These are phyloP conservation scores for Nymphalis urticae DNA, from an alignment of 2,888 invertebrate species.

Conservation along the genomic window DNA sequence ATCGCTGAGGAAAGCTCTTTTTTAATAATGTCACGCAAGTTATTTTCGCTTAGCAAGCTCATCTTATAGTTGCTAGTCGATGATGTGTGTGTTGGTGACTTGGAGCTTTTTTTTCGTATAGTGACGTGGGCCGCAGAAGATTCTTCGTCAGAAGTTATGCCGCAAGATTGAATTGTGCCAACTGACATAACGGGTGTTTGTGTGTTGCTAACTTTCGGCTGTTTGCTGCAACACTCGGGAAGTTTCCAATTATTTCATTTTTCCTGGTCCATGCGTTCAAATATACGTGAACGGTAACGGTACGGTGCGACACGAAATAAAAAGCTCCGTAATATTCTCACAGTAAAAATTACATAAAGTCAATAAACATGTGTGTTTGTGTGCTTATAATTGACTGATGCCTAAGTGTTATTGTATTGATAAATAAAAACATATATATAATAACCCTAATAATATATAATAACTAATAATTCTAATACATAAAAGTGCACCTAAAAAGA, in stretches of 20 bases:
- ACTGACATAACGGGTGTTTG: neutral
- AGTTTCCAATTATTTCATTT: constrained; percentile 12
- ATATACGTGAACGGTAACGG: too few species aligned
- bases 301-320: too few species aligned
- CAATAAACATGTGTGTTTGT: too few species aligned
- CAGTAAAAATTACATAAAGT: too few species aligned
- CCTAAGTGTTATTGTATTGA: too few species aligned
- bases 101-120: neutral
- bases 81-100: neutral
- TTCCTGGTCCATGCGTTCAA: too few species aligned
- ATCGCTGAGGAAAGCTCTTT: neutral
- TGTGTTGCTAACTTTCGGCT: constrained; percentile 8
- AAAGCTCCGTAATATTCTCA: too few species aligned
- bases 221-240: constrained; percentile 9
- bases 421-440: too few species aligned
- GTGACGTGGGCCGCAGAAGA: neutral
- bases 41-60: neutral
- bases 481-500: too few species aligned
- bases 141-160: neutral
- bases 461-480: too few species aligned
- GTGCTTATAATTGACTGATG: too few species aligned
- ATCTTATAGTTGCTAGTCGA: neutral
- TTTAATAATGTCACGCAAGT: neutral
- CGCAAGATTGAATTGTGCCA: neutral
- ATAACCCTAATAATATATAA: too few species aligned